phyloP scores from a whole-genome alignment of 1,140 invertebrate species.

The Ctenoplectra terminalis region DNA sequence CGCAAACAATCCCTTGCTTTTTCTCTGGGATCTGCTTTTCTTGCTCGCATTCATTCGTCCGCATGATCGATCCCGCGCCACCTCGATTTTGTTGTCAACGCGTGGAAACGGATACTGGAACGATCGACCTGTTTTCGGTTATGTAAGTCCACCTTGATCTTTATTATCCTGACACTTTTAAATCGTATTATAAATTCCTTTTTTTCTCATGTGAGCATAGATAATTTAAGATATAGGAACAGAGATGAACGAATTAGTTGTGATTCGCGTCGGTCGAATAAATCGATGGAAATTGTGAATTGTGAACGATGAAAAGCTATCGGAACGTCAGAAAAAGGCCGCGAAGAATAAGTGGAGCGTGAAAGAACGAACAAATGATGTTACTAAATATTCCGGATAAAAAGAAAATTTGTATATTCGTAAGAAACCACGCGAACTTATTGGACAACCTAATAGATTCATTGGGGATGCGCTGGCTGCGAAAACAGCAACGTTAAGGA shows the following conservation, averaged over 20 bases:
- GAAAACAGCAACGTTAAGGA: not conserved
- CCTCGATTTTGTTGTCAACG: not conserved
- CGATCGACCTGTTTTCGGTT: not conserved
- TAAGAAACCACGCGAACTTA: no score
- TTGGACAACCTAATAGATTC: no score
- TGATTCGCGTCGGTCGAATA: no score
- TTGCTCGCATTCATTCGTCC: slow-evolving; percentile 40
- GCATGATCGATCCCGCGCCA: slow-evolving; percentile 9
- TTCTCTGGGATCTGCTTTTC: slow-evolving; percentile 43
- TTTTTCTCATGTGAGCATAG: not conserved
- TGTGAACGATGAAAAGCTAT: no score
- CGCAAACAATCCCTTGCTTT: slow-evolving; percentile 35
- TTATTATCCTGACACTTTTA: not conserved
- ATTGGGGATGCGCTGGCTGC: not conserved
- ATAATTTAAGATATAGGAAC: not conserved
- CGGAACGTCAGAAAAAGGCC: no score
- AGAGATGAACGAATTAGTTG: no score
- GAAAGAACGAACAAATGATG: no score
- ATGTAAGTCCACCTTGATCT: not conserved
- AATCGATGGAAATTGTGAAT: no score
- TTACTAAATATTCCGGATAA: no score
- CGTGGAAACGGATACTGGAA: slow-evolving; percentile 12
- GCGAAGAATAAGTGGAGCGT: no score
- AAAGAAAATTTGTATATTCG: no score
- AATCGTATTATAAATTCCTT: not conserved